phyloP scores from a whole-genome alignment of 2,797 vertebrate species.

The Rhabdophis nuchalis region DNA sequence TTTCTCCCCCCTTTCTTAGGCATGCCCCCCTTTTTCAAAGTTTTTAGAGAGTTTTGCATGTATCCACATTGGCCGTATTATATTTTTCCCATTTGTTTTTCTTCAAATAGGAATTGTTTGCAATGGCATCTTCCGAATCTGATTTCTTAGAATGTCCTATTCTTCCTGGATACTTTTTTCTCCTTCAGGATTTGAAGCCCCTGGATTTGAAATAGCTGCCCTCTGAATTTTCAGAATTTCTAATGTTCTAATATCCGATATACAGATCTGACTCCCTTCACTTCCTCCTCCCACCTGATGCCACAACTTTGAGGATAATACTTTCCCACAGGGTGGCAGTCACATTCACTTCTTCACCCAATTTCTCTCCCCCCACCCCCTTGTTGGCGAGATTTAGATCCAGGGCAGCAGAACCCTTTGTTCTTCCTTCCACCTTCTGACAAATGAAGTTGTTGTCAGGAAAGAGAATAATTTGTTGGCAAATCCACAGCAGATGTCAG shows the following conservation, averaged over 20 bases:
- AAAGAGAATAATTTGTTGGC: not conserved
- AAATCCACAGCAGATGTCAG: not conserved
- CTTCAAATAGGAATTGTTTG: not conserved
- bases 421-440: not conserved
- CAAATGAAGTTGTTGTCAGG: not conserved
- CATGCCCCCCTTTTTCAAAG: not conserved
- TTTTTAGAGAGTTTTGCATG: not conserved
- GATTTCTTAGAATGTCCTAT: not conserved
- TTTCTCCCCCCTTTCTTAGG: not conserved
- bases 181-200: not conserved
- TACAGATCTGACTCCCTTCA: not conserved
- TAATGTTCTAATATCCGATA: not conserved
- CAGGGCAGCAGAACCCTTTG: not conserved
- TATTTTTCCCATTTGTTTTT: not conserved
- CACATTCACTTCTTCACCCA: not conserved
- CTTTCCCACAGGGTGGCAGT: not conserved
- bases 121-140: not conserved
- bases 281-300: not conserved
- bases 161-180: not conserved
- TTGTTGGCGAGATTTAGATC: not conserved
- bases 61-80: not conserved
- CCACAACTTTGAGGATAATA: not conserved
- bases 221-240: not conserved
- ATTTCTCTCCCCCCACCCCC: not conserved
- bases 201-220: not conserved